These are phyloP conservation scores for Sandelia bainsii DNA, from an alignment of 2,797 vertebrate species.

Conservation along the genomic window DNA sequence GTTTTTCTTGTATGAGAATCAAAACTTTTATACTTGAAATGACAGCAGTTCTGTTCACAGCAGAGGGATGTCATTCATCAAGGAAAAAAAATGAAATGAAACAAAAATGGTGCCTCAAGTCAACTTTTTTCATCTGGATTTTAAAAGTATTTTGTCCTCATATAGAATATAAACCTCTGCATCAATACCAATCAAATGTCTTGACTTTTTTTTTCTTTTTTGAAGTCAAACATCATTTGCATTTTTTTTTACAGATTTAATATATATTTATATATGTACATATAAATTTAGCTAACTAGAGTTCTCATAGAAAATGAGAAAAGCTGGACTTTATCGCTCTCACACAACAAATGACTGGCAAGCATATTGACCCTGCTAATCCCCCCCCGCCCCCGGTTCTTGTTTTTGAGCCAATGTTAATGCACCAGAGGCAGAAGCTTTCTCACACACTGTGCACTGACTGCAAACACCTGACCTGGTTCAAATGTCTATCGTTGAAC, in stretches of 20 bases:
- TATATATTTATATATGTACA: constrained; percentile 87
- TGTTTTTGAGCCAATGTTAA: constrained; percentile 28
- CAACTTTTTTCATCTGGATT: constrained; percentile 65
- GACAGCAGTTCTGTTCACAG: constrained; percentile 53
- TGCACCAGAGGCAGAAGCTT: constrained; percentile 20
- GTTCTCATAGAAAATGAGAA: constrained; percentile 87
- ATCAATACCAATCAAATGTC: constrained; percentile 82
- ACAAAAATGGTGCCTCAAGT: constrained; percentile 47
- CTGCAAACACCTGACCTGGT: constrained; percentile 37
- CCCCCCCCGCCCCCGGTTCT: constrained; percentile 17
- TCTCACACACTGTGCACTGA: constrained; percentile 7
- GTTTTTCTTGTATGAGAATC: constrained; percentile 55
- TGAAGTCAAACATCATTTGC: constrained; percentile 79
- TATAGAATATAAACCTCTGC: constrained; percentile 89
- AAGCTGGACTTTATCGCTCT: constrained; percentile 82
- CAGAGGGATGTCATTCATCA: constrained; percentile 47
- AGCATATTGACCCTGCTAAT: constrained; percentile 63
- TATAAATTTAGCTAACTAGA: constrained; percentile 83
- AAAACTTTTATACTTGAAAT: constrained; percentile 59
- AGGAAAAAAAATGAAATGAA: constrained; percentile 31
- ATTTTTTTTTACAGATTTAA: constrained; percentile 80
- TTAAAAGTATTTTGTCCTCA: constrained; percentile 80
- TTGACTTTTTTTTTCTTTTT: constrained; percentile 63
- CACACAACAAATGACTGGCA: constrained; percentile 77
- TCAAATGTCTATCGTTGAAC: constrained; percentile 32